Percentiles rank a stretch among this genome's conserved stretches.
Evolutionary conservation across 2,797 vertebrate genomes (phyloP).

Genomic region (Sebastes vulpes): DNA sequence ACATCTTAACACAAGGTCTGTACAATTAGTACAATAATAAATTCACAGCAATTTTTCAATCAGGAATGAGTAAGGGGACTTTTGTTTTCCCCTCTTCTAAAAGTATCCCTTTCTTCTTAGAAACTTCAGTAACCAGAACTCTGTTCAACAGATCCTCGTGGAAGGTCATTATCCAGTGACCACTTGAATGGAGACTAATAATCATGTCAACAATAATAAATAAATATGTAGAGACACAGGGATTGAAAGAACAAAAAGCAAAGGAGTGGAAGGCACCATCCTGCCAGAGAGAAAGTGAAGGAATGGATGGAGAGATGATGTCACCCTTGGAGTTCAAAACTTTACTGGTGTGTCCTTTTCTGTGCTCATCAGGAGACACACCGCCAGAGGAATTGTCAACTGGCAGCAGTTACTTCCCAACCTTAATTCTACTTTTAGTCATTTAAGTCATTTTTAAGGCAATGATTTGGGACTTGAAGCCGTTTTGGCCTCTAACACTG

Average conservation of each 20-base stretch:
- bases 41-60: slow-evolving; percentile 87
- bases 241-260: slow-evolving; percentile 46
- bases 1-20: slow-evolving; percentile 52
- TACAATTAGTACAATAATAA: slow-evolving; percentile 67
- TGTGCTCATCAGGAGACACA: slow-evolving; percentile 20
- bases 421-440: neutral
- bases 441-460: neutral
- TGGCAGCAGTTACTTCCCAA: slow-evolving; percentile 19
- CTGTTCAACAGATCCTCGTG: slow-evolving; percentile 87
- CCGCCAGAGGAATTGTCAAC: neutral
- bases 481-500: neutral
- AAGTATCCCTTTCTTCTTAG: slow-evolving; percentile 62
- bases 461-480: neutral
- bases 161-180: slow-evolving; percentile 85
- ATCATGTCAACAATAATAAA: slow-evolving; percentile 85
- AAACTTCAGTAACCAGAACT: slow-evolving; percentile 81
- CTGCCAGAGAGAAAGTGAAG: slow-evolving; percentile 32
- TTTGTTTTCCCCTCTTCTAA: slow-evolving; percentile 18
- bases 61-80: slow-evolving; percentile 66
- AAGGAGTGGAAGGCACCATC: slow-evolving; percentile 42
- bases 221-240: slow-evolving; percentile 83
- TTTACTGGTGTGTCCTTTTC: neutral
- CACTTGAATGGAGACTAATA: slow-evolving; percentile 74
- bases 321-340: slow-evolving; percentile 9
- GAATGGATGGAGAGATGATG: slow-evolving; percentile 47